Base-by-base conservation (phyloP, 53 echinoderm and acorn worm species). In the Patiria pectinifera region DNA sequence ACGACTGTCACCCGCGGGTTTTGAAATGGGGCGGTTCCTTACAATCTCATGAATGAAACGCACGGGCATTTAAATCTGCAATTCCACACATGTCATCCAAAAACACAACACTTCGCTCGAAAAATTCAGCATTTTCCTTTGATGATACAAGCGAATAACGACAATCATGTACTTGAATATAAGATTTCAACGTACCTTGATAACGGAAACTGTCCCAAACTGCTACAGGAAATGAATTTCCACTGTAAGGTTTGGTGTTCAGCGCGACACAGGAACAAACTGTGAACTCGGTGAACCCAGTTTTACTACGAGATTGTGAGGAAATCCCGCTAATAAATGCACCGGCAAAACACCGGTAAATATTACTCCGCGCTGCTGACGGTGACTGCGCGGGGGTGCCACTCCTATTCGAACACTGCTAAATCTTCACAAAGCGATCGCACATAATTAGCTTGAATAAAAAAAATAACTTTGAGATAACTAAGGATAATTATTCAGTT, bases 291-390 rank as follows among this genome's bases (percentile, higher is more conserved):
- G 43, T 78, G 76, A 87, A 87, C 62, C 87, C 87, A 11, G 76
- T 87, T 87, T 87, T 87, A 87, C 87, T 87, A 87, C 87, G 59
- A 77, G 59, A 25, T 69, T 53, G 87, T 59, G 22, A 87, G 87
- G 87, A 87, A 76, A 87, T 87, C 87, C 87, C 87, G 87, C 87
- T 87, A 87, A 87, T 87, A 87, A 87, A 87, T 87, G 61, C 76
- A 44, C 22, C 14, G 60, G n/a, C 59, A 76, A 48, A 87, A 87
- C 87, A 87, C 78, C 86, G 78, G 87, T 35, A 21, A 25, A 87
- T 76, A 87, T 87, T 26, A 76, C 43, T 87, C 62, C 87, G 87
- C 87, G 87, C 43, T 53, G 76, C 22, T 53, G 53, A 53, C 87
- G 35, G 87, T 87, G 87, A 87, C 87, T 60, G 21, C 24, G 3